Evolutionary conservation across 2,113 vertebrate genomes (phyloP), one percentile per base, ranked within the genome.

Genomic region (Trogon melanurus): DNA sequence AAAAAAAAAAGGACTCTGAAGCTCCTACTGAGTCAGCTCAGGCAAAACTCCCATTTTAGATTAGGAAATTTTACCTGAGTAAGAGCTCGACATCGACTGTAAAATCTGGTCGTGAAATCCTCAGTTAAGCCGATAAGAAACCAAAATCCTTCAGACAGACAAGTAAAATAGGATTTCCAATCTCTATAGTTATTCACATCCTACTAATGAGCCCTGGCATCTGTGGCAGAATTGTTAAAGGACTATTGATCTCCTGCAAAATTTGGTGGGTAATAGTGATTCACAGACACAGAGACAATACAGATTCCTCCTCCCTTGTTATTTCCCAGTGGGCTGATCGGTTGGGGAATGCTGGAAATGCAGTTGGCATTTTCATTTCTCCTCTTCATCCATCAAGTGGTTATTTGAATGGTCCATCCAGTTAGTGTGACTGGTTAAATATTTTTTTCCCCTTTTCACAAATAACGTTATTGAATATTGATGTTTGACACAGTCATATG

Each of bases 121-220:
- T 66, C 73, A 91, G 66, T 36, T 94, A 95, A 96, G 88, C 90
- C 13, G 48, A 60, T 95, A 96, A 96, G 95, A 67, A 92, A 91
- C 73, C 61, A 81, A 93, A 94, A 95, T 96, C 95, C 92, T 93
- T 96, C 92, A 94, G 95, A 88, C 93, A 97, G 93, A 95, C 92
- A 95, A 96, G 65, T 74, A 84, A 94, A 97, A 96, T 88, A 94
- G 95, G 92, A 95, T 97, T 96, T 80, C 50, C 85, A 87, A 14
- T 56, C 85, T 91, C 86, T 36, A 65, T 50, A 74, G 80, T 92
- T 95, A 95, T 94, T 95, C 83, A 75, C 65, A 47, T 89, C 61
- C 61, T 65, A 27, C 85, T 92, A 96, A 97, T 86, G 70, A 93
- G 70, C 92, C 89, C 69, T 93, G 91, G 85, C 95, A 93, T 74